Base-by-base conservation (phyloP, 2,113 vertebrate species). In the Dicrurus megarhynchus region DNA sequence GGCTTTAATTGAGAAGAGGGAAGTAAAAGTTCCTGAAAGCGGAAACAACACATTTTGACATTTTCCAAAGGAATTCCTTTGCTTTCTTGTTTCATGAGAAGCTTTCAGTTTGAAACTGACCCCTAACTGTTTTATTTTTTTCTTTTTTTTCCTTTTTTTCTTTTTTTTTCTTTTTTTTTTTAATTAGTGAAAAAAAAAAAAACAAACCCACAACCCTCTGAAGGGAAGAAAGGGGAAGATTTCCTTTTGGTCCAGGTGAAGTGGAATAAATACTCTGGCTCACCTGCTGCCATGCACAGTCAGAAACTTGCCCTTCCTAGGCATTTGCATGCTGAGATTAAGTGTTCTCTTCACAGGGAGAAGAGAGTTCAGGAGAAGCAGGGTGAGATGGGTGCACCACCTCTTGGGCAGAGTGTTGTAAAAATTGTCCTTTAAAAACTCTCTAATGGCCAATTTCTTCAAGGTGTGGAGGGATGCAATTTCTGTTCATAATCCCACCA, bases 281-380 rank as follows among this genome's bases (percentile, higher is more conserved):
- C 6, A 3, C 13, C 23, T 11, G 0, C 42, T 89, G 63, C 41
- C 17, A 3, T 0, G 0, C 27, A 23, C 0, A 3, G 12, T 65
- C 55, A 61, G 71, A 50, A 73, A 69, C 24, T 53, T 83, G n/a
- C 12, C 22, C 32, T 87, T 4, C 4, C 32, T 52, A 33, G 19
- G 20, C 2, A 6, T 81, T 14, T 65, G 42, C 37, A 32, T 37
- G 26, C 52, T 65, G 32, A 32, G 41, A 86, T 44, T 26, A 13
- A 49, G 6, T 55, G 55, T 67, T n/a, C 33, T 55, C 20, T 61
- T 92, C 15, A 41, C 1, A 3, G 28, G 30, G 21, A 77, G 11
- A 55, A 67, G 1, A 1, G 42, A 81, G 30, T 16, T 81, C n/a
- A 57, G n/a, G 42, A 74, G 39, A 49, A 74, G 39, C 4, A 13